Conservation (phyloP, 2,113 vertebrate genomes). For the Eira barbara region DNA sequence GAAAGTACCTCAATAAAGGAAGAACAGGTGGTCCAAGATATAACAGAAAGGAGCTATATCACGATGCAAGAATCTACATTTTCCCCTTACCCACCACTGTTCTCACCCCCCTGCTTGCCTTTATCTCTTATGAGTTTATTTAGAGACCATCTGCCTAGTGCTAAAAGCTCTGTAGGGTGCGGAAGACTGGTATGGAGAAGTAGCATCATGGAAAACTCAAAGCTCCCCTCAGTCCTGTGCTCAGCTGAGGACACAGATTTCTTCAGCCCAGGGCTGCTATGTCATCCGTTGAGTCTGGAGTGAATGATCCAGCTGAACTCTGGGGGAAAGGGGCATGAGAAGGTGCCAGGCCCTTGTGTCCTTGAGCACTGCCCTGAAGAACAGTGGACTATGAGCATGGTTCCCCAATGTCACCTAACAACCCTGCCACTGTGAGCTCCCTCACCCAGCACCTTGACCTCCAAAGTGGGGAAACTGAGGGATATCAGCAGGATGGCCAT, state of each 20-base stretch:
- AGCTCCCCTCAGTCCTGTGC: neutral
- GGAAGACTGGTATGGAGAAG: neutral
- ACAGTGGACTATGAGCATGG: rapidly evolving
- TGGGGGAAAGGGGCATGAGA: neutral
- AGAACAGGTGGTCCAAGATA: neutral
- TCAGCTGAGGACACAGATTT: neutral
- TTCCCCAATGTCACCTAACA: neutral
- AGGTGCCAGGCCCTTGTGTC: neutral
- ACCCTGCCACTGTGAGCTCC: neutral
- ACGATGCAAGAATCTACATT: neutral
- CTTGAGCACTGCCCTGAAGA: neutral
- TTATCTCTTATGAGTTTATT: neutral
- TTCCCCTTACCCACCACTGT: neutral
- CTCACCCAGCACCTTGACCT: neutral
- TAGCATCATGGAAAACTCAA: neutral
- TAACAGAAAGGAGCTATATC: neutral
- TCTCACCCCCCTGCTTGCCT: constrained; percentile 5
- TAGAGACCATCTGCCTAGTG: constrained; percentile 30
- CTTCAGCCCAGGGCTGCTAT: neutral
- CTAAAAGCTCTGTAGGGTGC: constrained; percentile 21
- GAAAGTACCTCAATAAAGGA: neutral
- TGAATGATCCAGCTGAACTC: neutral
- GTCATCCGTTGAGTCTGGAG: neutral
- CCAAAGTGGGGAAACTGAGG: neutral
- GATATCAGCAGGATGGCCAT: neutral